phyloP scores from a whole-genome alignment of 2,113 vertebrate genomes.

The Malaclemys terrapin region DNA sequence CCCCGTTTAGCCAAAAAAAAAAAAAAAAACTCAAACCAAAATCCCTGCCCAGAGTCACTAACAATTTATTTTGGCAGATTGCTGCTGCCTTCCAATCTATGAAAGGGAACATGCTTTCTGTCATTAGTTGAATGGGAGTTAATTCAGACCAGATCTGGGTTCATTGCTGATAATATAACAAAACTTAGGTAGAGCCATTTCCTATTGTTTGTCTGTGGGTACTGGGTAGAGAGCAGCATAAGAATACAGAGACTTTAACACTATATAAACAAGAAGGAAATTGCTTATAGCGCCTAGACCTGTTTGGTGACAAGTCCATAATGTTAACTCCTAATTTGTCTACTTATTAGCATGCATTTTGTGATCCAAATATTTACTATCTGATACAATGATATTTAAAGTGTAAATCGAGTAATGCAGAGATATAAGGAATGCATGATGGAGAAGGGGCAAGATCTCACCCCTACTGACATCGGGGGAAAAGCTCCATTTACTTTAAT shows the following conservation, averaged over 20 bases:
- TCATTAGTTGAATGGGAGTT: background rate
- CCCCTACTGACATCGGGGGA: background rate
- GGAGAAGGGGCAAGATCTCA: background rate
- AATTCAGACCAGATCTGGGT: background rate
- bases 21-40: background rate
- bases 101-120: background rate
- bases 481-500: background rate
- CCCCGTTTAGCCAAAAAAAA: no score
- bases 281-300: background rate
- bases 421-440: background rate
- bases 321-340: background rate
- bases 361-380: no score
- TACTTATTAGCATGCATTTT: no score
- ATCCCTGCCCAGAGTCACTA: conserved; percentile 21
- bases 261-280: background rate
- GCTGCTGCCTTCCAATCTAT: background rate
- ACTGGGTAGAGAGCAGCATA: background rate
- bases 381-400: no score
- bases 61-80: conserved; percentile 12
- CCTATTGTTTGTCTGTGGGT: background rate
- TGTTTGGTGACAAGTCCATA: background rate
- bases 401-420: no score
- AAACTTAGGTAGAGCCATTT: background rate
- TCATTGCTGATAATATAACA: background rate
- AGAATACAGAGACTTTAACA: background rate